Evolutionary conservation across 2,888 invertebrate species (phyloP).

Genomic region (Meghimatium bilineatum): DNA sequence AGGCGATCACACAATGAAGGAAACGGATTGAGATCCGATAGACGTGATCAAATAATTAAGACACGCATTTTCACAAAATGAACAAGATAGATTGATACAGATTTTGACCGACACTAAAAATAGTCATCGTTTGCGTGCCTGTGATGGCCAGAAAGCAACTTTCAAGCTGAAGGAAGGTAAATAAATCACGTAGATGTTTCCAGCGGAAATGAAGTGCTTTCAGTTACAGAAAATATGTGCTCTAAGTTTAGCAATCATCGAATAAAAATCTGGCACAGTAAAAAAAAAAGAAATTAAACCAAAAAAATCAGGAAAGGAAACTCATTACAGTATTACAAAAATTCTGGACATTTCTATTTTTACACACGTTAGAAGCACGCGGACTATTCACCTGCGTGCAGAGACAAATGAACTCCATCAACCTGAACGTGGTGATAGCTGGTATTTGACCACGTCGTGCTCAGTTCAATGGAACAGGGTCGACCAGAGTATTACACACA

Average conservation of each 20-base stretch:
- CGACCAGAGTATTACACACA: neutral
- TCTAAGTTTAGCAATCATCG: neutral
- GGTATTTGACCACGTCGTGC: neutral
- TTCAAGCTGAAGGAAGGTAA: neutral
- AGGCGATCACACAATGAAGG: too few species aligned
- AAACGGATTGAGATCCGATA: too few species aligned
- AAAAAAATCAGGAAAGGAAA: neutral
- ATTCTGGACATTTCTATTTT: neutral
- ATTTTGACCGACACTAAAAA: neutral
- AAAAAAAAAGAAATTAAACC: neutral
- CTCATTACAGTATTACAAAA: neutral
- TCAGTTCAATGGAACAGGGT: neutral
- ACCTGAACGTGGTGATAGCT: neutral
- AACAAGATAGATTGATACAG: too few species aligned
- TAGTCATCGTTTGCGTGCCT: neutral
- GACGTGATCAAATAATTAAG: too few species aligned
- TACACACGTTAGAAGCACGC: neutral
- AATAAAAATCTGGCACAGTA: neutral
- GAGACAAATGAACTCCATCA: neutral
- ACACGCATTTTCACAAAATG: too few species aligned
- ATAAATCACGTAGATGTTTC: neutral
- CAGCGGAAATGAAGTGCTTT: slow-evolving; percentile 9
- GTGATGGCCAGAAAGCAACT: neutral
- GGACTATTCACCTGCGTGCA: neutral
- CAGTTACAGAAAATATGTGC: neutral